phyloP scores from a whole-genome alignment of 2,888 invertebrate genomes.

The Tenthredo distinguenda region DNA sequence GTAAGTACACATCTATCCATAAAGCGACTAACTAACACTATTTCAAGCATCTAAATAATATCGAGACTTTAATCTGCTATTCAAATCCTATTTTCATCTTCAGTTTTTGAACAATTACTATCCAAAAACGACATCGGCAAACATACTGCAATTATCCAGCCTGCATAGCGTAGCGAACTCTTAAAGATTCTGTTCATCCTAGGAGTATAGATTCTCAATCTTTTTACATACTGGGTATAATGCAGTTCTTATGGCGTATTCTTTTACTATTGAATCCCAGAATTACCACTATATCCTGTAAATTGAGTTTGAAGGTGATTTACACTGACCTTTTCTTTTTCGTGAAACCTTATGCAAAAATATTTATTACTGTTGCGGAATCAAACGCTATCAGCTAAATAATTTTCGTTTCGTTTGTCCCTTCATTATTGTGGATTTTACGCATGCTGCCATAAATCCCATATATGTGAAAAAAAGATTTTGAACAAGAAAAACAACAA shows the following conservation, averaged over 20 bases:
- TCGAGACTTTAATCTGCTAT: background rate
- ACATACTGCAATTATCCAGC: slow-evolving; percentile 18
- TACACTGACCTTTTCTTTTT: background rate
- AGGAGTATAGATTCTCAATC: background rate
- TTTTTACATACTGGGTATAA: background rate
- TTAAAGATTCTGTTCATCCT: background rate
- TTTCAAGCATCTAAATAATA: background rate
- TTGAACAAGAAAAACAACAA: slow-evolving; percentile 56
- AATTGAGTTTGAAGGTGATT: background rate
- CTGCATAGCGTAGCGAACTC: background rate
- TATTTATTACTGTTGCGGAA: background rate
- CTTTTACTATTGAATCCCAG: background rate
- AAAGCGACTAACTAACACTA: background rate
- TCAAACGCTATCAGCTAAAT: background rate
- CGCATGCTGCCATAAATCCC: background rate
- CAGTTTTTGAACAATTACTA: background rate
- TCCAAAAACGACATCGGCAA: background rate
- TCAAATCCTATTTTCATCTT: background rate
- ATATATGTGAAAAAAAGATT: slow-evolving; percentile 21
- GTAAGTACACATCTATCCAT: background rate
- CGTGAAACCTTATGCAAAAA: background rate
- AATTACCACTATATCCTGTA: background rate
- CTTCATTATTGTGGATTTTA: background rate
- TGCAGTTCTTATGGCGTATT: background rate
- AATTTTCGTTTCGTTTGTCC: background rate